Conservation (phyloP, 64 coral and sea anemone species). For the Montipora sp. region DNA sequence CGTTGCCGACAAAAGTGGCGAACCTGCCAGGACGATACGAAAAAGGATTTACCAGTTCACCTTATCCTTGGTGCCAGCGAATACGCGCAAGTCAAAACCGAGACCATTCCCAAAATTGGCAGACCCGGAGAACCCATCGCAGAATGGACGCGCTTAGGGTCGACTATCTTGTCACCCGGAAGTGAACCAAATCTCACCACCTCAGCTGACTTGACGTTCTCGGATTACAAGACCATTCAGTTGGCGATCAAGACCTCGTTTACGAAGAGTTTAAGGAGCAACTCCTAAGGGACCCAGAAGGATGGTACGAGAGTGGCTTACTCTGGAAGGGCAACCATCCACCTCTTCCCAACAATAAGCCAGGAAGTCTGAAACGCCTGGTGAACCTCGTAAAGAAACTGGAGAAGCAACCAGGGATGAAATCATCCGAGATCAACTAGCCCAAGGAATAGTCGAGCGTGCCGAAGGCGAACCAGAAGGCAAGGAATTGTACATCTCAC, state of each 20-base stretch:
- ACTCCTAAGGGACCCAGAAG: background rate
- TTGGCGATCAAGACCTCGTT: background rate
- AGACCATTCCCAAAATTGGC: too few relatives aligned
- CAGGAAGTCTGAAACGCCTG: background rate
- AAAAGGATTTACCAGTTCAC: too few relatives aligned
- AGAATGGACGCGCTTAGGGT: too few relatives aligned
- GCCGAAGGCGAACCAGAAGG: too few relatives aligned
- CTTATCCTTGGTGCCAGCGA: too few relatives aligned
- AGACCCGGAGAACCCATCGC: too few relatives aligned
- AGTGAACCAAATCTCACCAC: background rate
- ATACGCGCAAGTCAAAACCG: too few relatives aligned
- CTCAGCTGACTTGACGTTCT: conserved; percentile 3
- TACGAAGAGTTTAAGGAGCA: conserved; percentile 5
- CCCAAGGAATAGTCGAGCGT: conserved; percentile 4
- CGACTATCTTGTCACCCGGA: too few relatives aligned
- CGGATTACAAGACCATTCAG: background rate
- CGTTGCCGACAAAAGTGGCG: too few relatives aligned
- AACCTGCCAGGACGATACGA: too few relatives aligned
- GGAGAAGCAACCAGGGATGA: background rate
- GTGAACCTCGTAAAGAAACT: background rate
- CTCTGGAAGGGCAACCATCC: conserved; percentile 12
- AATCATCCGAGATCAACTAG: conserved; percentile 7
- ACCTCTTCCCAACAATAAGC: background rate
- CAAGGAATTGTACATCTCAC: too few relatives aligned
- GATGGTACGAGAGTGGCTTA: conserved; percentile 19